These are phyloP conservation scores for Augochlora pura DNA, from an alignment of 1,140 invertebrate genomes.

Conservation along the genomic window DNA sequence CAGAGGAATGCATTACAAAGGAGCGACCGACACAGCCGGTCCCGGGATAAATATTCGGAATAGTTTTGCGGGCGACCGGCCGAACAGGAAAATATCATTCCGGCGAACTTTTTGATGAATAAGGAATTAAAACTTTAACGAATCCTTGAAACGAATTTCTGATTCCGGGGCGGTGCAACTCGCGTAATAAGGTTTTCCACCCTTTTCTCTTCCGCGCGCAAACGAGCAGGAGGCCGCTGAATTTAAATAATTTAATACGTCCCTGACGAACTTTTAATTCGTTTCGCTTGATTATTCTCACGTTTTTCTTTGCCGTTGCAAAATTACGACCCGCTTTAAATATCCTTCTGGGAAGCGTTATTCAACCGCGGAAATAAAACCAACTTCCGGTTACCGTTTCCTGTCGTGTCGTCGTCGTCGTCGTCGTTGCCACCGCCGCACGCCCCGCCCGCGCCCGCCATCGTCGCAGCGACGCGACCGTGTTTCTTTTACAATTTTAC, in stretches of 20 bases:
- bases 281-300: conserved; percentile 2
- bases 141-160: conserved; percentile 11
- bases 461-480: neutral
- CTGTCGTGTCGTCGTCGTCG: neutral
- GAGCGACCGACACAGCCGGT: neutral
- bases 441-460: too few species aligned
- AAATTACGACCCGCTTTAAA: conserved; percentile 13
- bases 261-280: neutral
- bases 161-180: neutral
- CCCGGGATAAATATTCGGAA: neutral
- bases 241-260: conserved; percentile 10
- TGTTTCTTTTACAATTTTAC: conserved; percentile 24
- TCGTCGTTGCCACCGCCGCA: too few species aligned
- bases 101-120: conserved; percentile 14
- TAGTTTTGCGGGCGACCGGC: neutral
- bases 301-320: neutral
- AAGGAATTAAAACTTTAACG: conserved; percentile 20
- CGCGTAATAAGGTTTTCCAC: conserved; percentile 21
- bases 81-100: conserved; percentile 8
- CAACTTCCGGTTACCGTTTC: neutral
- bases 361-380: neutral
- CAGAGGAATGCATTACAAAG: too few species aligned
- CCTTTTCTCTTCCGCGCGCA: neutral
- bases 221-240: conserved; percentile 9
- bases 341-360: conserved; percentile 1